Percentiles rank a stretch among this genome's conserved stretches.
Conservation (phyloP, 2,888 invertebrate genomes). For the Stegana nigrithorax region DNA sequence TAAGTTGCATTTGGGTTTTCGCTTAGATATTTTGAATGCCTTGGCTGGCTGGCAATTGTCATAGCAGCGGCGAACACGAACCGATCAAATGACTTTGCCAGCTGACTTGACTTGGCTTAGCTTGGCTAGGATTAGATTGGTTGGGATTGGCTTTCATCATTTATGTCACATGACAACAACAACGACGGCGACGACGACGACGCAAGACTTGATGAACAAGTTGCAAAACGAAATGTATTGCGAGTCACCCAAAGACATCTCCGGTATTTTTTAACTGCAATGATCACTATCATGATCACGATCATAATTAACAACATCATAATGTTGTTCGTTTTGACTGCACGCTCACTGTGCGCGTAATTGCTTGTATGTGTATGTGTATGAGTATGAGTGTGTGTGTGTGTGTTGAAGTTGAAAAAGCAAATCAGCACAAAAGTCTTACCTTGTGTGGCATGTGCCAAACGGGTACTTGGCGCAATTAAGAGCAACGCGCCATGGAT, state of each 20-base stretch:
- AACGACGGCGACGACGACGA: no score
- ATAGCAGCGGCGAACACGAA: no score
- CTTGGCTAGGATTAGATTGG: not conserved
- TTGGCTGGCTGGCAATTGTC: not conserved
- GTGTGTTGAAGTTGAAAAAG: no score
- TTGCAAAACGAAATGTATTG: not conserved
- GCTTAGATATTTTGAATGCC: not conserved
- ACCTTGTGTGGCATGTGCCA: conserved; percentile 26
- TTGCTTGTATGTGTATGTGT: no score
- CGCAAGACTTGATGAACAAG: not conserved
- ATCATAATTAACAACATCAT: not conserved
- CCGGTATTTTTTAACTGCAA: conserved; percentile 29
- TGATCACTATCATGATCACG: conserved; percentile 9
- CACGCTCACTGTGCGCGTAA: no score
- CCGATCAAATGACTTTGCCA: not conserved
- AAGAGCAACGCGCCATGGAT: conserved; percentile 15
- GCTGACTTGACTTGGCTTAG: not conserved
- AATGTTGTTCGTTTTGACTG: not conserved
- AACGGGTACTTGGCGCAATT: conserved; percentile 25
- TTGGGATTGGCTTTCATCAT: not conserved
- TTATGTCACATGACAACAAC: not conserved
- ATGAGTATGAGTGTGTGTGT: no score
- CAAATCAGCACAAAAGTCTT: conserved; percentile 14
- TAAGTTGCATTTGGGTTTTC: no score
- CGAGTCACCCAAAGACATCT: conserved; percentile 33